These are phyloP conservation scores for Nomada ferruginata DNA, from an alignment of 2,888 invertebrate genomes.

Conservation along the genomic window DNA sequence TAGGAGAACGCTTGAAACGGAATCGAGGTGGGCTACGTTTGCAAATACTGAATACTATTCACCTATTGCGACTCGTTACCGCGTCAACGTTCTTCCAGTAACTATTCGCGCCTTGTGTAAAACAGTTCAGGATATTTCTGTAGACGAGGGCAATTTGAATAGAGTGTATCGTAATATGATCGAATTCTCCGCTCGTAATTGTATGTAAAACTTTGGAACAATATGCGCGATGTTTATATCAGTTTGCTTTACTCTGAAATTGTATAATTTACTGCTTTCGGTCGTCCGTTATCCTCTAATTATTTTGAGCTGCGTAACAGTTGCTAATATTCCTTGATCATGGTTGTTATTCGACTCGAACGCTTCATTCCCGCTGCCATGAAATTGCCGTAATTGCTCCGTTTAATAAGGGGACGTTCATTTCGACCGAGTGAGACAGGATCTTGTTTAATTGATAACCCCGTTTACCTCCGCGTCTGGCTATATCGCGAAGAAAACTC, in stretches of 20 bases:
- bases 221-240: no score
- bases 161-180: no score
- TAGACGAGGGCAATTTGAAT: no score
- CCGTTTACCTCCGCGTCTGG: conserved; percentile 36
- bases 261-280: no score
- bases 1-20: not conserved
- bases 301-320: not conserved
- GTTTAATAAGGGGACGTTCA: conserved; percentile 5
- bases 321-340: not conserved
- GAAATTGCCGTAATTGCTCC: not conserved
- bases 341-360: not conserved
- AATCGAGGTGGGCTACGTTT: not conserved
- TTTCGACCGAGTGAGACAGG: not conserved
- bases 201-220: no score
- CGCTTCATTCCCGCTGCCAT: not conserved
- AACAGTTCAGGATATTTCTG: not conserved
- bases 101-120: not conserved
- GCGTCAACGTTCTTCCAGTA: not conserved
- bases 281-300: conserved; percentile 7
- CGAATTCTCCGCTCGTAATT: no score
- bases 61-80: not conserved
- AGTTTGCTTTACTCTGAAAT: no score
- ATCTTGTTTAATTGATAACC: conserved; percentile 38
- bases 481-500: conserved; percentile 31
- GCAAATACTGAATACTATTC: not conserved